These are phyloP conservation scores for Drosophila birchii DNA, from an alignment of 2,888 invertebrate genomes.

Conservation along the genomic window DNA sequence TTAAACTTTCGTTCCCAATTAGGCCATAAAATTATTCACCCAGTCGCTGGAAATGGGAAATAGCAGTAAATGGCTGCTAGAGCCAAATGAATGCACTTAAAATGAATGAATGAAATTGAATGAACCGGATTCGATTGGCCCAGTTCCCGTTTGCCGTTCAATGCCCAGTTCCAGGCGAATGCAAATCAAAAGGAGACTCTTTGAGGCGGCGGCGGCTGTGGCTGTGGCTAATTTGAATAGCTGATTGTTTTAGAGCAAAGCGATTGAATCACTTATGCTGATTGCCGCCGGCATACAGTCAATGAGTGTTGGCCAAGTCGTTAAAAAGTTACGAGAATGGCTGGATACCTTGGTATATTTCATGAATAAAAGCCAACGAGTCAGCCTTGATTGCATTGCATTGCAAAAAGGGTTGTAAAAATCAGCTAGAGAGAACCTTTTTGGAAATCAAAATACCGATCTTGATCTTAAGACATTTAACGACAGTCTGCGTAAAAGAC, in stretches of 20 bases:
- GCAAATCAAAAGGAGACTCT: conserved; percentile 15
- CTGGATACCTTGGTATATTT: background rate
- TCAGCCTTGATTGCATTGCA: background rate
- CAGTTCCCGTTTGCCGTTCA: conserved; percentile 8
- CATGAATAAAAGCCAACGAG: conserved; percentile 14
- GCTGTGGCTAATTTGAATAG: conserved; percentile 25
- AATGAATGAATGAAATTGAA: conserved; percentile 35
- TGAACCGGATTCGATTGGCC: conserved; percentile 26
- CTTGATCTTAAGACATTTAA: background rate
- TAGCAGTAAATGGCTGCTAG: conserved; percentile 31
- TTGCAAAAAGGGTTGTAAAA: background rate
- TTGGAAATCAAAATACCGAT: background rate
- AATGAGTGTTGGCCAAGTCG: background rate
- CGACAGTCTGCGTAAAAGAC: background rate
- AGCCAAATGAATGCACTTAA: conserved; percentile 26
- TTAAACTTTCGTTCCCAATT: conserved; percentile 56
- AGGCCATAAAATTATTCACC: conserved; percentile 59
- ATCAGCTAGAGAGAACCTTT: background rate
- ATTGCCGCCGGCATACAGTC: conserved; percentile 8
- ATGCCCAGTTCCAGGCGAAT: conserved; percentile 12
- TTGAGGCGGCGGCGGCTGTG: background rate
- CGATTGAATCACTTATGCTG: conserved; percentile 11
- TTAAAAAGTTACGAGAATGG: conserved; percentile 2
- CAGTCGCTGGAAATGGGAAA: conserved; percentile 17
- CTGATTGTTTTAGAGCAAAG: conserved; percentile 15